These are phyloP conservation scores for Lindbergichthys nudifrons DNA, from an alignment of 2,797 vertebrate species.

Conservation along the genomic window DNA sequence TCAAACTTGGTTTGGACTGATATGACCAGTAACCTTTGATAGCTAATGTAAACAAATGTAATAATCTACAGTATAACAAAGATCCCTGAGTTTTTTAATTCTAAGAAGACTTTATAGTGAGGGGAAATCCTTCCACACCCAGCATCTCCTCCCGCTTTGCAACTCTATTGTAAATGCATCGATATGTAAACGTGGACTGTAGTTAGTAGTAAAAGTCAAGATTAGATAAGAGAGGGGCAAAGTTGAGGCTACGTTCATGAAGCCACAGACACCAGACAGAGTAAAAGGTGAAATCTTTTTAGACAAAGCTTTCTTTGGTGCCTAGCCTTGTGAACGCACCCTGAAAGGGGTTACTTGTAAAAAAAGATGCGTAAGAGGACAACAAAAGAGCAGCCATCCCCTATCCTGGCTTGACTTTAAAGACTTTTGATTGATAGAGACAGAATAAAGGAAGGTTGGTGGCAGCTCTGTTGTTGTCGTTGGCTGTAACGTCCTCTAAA, in stretches of 20 bases:
- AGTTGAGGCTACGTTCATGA: constrained; percentile 67
- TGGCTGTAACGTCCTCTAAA: constrained; percentile 64
- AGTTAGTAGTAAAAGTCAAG: constrained; percentile 43
- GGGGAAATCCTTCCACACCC: background rate
- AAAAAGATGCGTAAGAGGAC: constrained; percentile 62
- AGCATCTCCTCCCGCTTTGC: constrained; percentile 46
- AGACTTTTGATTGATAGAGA: constrained; percentile 40
- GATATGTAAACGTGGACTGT: constrained; percentile 18
- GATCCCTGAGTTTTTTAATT: background rate
- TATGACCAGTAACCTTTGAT: background rate
- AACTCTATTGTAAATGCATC: constrained; percentile 48
- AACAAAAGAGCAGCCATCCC: constrained; percentile 67
- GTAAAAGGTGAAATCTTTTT: constrained; percentile 10
- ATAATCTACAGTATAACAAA: background rate
- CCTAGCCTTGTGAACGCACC: constrained; percentile 68
- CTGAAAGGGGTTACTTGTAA: constrained; percentile 59
- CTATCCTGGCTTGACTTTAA: constrained; percentile 38
- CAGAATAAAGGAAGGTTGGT: constrained; percentile 43
- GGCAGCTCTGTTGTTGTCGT: constrained; percentile 60
- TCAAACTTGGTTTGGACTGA: background rate
- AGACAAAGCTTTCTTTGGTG: constrained; percentile 28
- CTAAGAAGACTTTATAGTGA: background rate
- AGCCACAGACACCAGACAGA: constrained; percentile 61
- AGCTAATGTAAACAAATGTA: background rate
- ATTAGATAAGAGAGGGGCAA: constrained; percentile 50